Evolutionary conservation across 2,797 vertebrate species (phyloP).

Genomic region (Australoheros facetus): DNA sequence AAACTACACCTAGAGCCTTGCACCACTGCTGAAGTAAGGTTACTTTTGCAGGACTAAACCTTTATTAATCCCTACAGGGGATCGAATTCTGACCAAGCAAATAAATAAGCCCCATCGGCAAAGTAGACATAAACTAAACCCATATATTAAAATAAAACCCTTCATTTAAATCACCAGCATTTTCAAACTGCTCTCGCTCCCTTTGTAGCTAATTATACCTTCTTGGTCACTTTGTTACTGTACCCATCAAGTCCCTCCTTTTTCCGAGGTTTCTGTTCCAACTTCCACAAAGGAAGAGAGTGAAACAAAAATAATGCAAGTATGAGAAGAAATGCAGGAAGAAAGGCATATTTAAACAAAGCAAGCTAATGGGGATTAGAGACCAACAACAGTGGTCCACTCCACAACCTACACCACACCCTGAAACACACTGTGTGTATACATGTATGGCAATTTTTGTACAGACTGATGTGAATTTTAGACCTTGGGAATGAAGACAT

Average conservation of each 20-base stretch:
- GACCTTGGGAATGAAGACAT: not conserved
- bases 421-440: constrained; percentile 22
- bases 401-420: constrained; percentile 57
- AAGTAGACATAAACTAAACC: not conserved
- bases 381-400: constrained; percentile 57
- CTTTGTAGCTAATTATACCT: constrained; percentile 40
- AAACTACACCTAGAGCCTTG: not conserved
- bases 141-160: not conserved
- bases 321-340: constrained; percentile 91
- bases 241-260: constrained; percentile 21
- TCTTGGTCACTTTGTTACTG: constrained; percentile 17
- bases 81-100: not conserved
- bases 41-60: not conserved
- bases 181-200: constrained; percentile 7
- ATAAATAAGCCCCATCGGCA: not conserved
- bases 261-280: constrained; percentile 44
- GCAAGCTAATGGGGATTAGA: constrained; percentile 76
- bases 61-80: not conserved
- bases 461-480: not conserved
- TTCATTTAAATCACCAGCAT: constrained; percentile 1
- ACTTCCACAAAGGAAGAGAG: constrained; percentile 70
- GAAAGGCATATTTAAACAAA: constrained; percentile 87
- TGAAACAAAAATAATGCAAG: constrained; percentile 79
- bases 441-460: not conserved
- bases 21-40: constrained; percentile 7